Evolutionary conservation across 2,888 invertebrate species (phyloP), one percentile per base, ranked within the genome.

Genomic region (Nysson spinosus): DNA sequence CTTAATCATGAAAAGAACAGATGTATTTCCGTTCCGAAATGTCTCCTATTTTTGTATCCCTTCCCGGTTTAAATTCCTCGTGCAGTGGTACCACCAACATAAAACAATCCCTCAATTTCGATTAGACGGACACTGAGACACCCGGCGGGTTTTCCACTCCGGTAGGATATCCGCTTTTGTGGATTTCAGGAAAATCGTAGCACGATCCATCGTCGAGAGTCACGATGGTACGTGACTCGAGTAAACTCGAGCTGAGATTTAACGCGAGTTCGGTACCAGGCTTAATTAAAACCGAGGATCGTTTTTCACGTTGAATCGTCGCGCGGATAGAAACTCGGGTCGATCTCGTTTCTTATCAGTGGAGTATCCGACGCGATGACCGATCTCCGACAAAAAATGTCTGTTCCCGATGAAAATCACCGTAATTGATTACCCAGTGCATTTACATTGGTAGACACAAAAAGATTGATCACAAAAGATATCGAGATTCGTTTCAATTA

Each of bases 251-350:
- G 24, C 46, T 60, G 32, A 32, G 40, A 40, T 43, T 43, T 58
- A 42, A 39, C 43, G 51, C 14, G 24, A 28, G 22, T 34, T 12
- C 22, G 28, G 24, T 12, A 7, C 39, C 39, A 12, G 55, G 55
- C 62, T 66, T 66, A 66, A 66, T 66, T 66, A 66, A 51, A 65
- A 62, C 40, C 40, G 19, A 30, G 30, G 46, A 47, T 62, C 52
- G 56, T 56, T 56, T 56, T 62, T 62, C 61, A 30, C n/a, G n/a
- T 30, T 47, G 56, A 19, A 9, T n/a, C 11, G 35, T 24, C 34
- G 26, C 50, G 7, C 20, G 28, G 47, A 54, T 43, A 26, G 57
- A 32, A 64, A 32, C 39, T 50, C 49, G 30, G 43, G 54, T 49
- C 46, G 40, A 39, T n/a, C 28, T 28, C 28, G 14, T 4, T 14